These are phyloP conservation scores for Theocolax elegans DNA, from an alignment of 1,140 invertebrate species.

Conservation along the genomic window DNA sequence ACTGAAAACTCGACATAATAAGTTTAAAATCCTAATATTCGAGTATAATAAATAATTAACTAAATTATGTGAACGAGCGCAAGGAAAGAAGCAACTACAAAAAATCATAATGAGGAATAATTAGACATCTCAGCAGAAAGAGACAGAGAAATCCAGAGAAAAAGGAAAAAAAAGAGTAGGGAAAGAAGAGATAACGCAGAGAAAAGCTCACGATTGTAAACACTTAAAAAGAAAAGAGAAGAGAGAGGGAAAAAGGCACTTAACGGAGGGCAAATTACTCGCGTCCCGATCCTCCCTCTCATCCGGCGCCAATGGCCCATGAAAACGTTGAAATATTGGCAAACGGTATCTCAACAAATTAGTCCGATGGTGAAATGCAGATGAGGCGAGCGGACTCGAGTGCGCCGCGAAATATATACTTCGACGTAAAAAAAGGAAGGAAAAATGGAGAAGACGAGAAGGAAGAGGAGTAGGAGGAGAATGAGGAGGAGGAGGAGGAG, in stretches of 20 bases:
- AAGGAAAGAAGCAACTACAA: background rate
- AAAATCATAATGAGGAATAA: slow-evolving; percentile 13
- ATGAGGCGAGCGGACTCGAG: slow-evolving; percentile 51
- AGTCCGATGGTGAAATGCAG: slow-evolving; percentile 64
- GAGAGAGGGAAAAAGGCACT: background rate
- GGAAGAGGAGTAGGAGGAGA: slow-evolving; percentile 9
- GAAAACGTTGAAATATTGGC: slow-evolving; percentile 63
- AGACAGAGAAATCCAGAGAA: background rate
- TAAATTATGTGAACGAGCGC: too few relatives aligned
- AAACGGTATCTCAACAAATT: slow-evolving; percentile 69
- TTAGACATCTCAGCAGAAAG: background rate
- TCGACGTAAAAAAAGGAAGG: slow-evolving; percentile 21
- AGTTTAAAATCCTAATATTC: too few relatives aligned
- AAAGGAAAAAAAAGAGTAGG: background rate
- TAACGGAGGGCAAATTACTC: slow-evolving; percentile 5
- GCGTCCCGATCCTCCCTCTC: background rate
- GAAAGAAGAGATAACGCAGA: background rate
- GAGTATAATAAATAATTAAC: too few relatives aligned
- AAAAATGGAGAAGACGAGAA: slow-evolving; percentile 28
- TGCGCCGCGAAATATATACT: background rate
- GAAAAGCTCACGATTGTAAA: slow-evolving; percentile 16
- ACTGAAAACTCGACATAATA: too few relatives aligned
- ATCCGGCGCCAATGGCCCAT: slow-evolving; percentile 5
- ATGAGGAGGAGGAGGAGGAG: slow-evolving; percentile 43
- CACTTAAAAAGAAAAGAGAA: slow-evolving; percentile 2